phyloP scores from a whole-genome alignment of 2,113 vertebrate genomes.

The Bos javanicus region DNA sequence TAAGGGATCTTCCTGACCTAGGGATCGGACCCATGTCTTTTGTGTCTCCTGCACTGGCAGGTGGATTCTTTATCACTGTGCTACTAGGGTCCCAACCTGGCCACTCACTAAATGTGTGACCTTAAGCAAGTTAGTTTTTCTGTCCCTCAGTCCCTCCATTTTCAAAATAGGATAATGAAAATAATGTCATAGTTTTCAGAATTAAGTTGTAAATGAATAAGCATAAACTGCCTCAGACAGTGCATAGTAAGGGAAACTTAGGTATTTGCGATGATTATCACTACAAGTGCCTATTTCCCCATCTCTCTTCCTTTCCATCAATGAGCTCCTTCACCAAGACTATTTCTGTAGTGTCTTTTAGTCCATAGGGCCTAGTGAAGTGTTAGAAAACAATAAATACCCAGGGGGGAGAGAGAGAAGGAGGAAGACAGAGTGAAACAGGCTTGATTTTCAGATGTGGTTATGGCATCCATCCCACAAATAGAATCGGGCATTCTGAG shows the following conservation, averaged over 20 bases:
- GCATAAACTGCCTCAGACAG: too few species aligned
- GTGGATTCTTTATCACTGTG: neutral
- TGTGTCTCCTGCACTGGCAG: neutral
- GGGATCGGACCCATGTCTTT: neutral
- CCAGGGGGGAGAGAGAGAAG: neutral
- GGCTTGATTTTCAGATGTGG: neutral
- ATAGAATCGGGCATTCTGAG: fast-evolving
- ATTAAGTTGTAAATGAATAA: neutral
- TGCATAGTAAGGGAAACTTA: fast-evolving
- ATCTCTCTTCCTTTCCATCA: neutral
- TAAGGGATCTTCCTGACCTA: neutral
- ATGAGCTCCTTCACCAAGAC: neutral
- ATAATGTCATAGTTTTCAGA: neutral
- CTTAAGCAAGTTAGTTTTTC: neutral
- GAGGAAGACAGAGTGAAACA: too few species aligned
- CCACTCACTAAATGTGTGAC: neutral
- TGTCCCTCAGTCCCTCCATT: neutral
- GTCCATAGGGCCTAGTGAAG: neutral
- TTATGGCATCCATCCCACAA: neutral
- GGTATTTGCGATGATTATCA: fast-evolving
- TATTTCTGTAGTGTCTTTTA: neutral
- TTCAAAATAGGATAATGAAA: neutral
- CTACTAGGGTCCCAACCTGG: neutral
- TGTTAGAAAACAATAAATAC: neutral
- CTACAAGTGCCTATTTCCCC: neutral